A percentile compares a stretch with the other conserved stretches of the same genome.
Evolutionary conservation across 2,888 invertebrate species (phyloP).

Genomic region (Ennomos quercinarius): DNA sequence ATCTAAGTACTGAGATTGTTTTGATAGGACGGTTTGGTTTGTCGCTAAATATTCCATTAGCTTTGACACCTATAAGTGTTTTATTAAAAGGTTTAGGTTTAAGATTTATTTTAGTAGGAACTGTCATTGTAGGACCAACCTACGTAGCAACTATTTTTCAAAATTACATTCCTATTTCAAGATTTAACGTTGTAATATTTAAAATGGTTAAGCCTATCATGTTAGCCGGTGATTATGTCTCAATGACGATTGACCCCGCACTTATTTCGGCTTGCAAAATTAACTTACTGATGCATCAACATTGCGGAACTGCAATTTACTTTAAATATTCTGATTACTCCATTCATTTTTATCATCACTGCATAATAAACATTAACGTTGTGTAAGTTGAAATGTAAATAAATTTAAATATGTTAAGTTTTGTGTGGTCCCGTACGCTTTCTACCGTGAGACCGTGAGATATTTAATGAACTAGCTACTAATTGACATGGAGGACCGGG

Average conservation of each 20-base stretch:
- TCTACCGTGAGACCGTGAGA: constrained; percentile 39
- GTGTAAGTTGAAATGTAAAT: constrained; percentile 38
- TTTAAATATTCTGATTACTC: constrained; percentile 17
- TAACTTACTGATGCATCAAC: constrained; percentile 29
- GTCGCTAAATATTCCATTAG: constrained; percentile 2
- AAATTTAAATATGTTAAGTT: constrained; percentile 42
- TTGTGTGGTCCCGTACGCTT: constrained; percentile 46
- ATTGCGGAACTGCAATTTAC: constrained; percentile 29
- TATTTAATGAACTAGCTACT: constrained; percentile 58
- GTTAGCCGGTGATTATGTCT: constrained; percentile 7
- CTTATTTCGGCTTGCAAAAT: constrained; percentile 24
- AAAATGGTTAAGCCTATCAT: too few relatives aligned
- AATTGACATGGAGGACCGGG: constrained; percentile 63
- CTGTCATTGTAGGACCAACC: too few relatives aligned
- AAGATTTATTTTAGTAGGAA: too few relatives aligned
- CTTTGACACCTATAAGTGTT: too few relatives aligned
- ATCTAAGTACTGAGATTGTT: constrained; percentile 11
- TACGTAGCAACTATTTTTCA: too few relatives aligned
- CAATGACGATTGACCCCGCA: constrained; percentile 14
- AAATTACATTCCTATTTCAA: too few relatives aligned
- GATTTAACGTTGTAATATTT: too few relatives aligned
- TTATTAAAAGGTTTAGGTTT: too few relatives aligned
- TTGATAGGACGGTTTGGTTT: constrained; percentile 20
- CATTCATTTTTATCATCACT: constrained; percentile 22
- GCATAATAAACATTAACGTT: constrained; percentile 35